phyloP scores from a whole-genome alignment of 2,113 vertebrate species.

The Galbula dea region DNA sequence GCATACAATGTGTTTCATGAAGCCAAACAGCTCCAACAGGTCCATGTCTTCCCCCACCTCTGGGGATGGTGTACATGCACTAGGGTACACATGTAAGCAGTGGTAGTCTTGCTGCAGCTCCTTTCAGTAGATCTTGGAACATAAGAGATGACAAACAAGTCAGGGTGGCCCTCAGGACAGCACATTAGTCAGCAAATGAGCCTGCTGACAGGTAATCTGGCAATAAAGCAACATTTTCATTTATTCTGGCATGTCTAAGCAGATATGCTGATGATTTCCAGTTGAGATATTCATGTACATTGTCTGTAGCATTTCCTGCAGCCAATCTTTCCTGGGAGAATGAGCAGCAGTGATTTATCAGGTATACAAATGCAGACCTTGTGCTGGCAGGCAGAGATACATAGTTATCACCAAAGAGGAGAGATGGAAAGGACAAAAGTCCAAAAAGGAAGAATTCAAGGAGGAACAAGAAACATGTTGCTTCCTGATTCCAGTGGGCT shows the following conservation, averaged over 20 bases:
- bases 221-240: not conserved
- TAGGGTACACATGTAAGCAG: not conserved
- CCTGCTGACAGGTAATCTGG: not conserved
- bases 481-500: not conserved
- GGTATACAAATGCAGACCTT: not conserved
- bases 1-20: not conserved
- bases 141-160: not conserved
- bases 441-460: not conserved
- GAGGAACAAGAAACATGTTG: not conserved
- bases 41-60: not conserved
- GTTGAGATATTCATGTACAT: not conserved
- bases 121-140: not conserved
- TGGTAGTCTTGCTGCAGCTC: not conserved
- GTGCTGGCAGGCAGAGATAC: not conserved
- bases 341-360: not conserved
- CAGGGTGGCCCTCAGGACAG: not conserved
- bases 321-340: not conserved
- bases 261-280: not conserved
- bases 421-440: not conserved
- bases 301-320: fast-evolving
- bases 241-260: not conserved
- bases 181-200: not conserved
- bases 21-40: not conserved
- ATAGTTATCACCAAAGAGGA: not conserved
- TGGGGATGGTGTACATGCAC: no score